Evolutionary conservation across 2,113 vertebrate species (phyloP).

Genomic region (cat (Felis catus)): F.catus_Fca126_mat1.0 CM031420.1:75761001-75761500

Average conservation of each 20-base stretch:
- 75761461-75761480: rapidly evolving
- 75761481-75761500: rapidly evolving
- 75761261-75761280: too few species aligned
- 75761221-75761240: too few species aligned
- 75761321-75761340: too few species aligned
- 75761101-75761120: not conserved
- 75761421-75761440: not conserved
- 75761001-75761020: not conserved
- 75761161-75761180: too few species aligned
- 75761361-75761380: not conserved
- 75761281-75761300: too few species aligned
- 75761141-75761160: too few species aligned
- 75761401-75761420: not conserved
- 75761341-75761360: too few species aligned
- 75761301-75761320: too few species aligned
- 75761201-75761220: too few species aligned
- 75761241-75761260: too few species aligned
- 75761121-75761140: not conserved
- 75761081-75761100: not conserved
- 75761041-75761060: not conserved
- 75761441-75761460: rapidly evolving
- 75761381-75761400: not conserved
- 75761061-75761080: not conserved
- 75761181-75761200: too few species aligned
- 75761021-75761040: not conserved